Percentiles rank a stretch among this genome's conserved stretches.
phyloP scores from a whole-genome alignment of 2,797 vertebrate species.

The Myotis vivesi region DNA sequence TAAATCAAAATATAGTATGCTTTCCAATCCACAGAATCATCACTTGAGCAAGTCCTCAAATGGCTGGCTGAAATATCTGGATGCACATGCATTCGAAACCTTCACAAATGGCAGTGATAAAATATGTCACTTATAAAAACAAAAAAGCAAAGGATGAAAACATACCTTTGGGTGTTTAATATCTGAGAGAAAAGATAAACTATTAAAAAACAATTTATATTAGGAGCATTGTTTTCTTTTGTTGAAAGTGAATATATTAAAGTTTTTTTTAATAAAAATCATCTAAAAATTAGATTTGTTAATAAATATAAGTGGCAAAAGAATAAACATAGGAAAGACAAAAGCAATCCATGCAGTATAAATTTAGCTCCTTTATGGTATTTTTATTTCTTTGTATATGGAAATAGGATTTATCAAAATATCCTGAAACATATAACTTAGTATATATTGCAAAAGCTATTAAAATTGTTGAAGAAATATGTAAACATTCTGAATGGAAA shows the following conservation, averaged over 20 bases:
- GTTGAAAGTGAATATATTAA: neutral
- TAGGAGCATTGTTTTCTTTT: neutral
- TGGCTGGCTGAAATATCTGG: neutral
- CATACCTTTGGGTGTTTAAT: neutral
- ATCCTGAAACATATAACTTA: neutral
- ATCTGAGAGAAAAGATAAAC: neutral
- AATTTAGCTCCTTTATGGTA: neutral
- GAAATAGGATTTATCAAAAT: neutral
- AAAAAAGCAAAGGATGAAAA: neutral
- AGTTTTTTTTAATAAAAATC: neutral
- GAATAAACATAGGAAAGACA: neutral
- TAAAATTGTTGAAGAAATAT: neutral
- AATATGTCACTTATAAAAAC: neutral
- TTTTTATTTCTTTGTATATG: neutral
- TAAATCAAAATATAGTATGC: neutral
- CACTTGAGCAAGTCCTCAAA: neutral
- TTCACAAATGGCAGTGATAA: constrained; percentile 12
- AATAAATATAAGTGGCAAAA: neutral
- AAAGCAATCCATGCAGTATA: neutral
- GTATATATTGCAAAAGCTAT: neutral
- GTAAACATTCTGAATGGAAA: neutral
- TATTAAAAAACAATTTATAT: neutral
- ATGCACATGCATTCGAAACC: neutral
- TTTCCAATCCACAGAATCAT: neutral
- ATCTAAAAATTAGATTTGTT: neutral